Percentiles rank a stretch among this genome's conserved stretches.
These are phyloP conservation scores for Trinorchestia longiramus DNA, from an alignment of 1,140 invertebrate genomes.

Conservation along the genomic window DNA sequence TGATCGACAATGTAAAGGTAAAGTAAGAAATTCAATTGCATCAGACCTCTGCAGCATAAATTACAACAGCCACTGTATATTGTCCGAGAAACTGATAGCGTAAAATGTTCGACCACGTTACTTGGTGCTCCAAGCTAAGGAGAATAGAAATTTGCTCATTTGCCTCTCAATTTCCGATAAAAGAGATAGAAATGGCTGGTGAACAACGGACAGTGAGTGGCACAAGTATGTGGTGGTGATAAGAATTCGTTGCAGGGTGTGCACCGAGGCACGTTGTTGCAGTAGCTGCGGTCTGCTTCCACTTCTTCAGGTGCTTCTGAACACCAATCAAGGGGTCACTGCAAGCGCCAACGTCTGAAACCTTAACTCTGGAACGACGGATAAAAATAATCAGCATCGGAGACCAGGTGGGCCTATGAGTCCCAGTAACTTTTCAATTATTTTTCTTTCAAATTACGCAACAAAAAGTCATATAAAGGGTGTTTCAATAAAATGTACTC, in stretches of 20 bases:
- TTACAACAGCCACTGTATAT: conserved; percentile 42
- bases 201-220: conserved; percentile 6
- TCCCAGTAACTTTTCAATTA: too few relatives aligned
- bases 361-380: too few relatives aligned
- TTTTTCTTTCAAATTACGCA: too few relatives aligned
- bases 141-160: conserved; percentile 53
- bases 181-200: conserved; percentile 36
- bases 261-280: neutral
- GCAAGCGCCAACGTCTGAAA: too few relatives aligned
- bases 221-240: conserved; percentile 1
- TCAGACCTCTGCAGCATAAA: conserved; percentile 11
- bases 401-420: too few relatives aligned
- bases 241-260: neutral
- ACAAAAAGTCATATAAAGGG: too few relatives aligned
- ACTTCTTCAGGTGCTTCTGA: neutral
- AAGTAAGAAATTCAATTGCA: conserved; percentile 54
- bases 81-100: conserved; percentile 41
- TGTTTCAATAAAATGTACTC: too few relatives aligned
- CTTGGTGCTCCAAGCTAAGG: neutral
- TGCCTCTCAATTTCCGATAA: conserved; percentile 35
- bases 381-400: too few relatives aligned
- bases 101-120: conserved; percentile 13
- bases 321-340: neutral
- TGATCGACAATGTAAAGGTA: conserved; percentile 31
- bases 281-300: neutral